Conservation (phyloP, 2,797 vertebrate genomes). For the Etheostoma nigrum region DNA sequence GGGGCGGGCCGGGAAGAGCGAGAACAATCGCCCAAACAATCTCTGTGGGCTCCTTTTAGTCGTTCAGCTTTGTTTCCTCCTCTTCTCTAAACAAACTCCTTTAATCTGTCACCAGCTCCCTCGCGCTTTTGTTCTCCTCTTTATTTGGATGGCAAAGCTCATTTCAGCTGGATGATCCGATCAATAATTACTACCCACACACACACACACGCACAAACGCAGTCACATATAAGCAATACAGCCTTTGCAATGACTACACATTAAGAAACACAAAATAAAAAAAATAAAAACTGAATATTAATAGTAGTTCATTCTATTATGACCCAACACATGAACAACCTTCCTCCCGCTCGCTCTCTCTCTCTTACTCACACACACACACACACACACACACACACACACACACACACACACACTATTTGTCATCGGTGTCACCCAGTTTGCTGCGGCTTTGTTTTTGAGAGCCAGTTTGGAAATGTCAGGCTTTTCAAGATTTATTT, state of each 20-base stretch:
- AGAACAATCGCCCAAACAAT: slow-evolving; percentile 67
- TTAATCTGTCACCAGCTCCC: slow-evolving; percentile 71
- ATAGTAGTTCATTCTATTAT: slow-evolving; percentile 12
- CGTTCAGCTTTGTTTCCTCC: slow-evolving; percentile 62
- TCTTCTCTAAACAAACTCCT: slow-evolving; percentile 64
- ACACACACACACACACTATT: slow-evolving; percentile 45
- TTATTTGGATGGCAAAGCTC: slow-evolving; percentile 73
- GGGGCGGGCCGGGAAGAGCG: slow-evolving; percentile 39
- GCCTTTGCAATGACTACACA: slow-evolving; percentile 31
- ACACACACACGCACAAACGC: slow-evolving; percentile 8
- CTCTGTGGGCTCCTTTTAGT: slow-evolving; percentile 72
- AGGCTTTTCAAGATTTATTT: slow-evolving; percentile 79
- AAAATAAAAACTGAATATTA: too few species aligned
- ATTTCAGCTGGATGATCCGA: slow-evolving; percentile 74
- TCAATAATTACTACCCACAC: slow-evolving; percentile 72
- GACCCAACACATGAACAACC: slow-evolving; percentile 3
- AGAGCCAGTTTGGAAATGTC: slow-evolving; percentile 81
- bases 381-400: slow-evolving; percentile 9
- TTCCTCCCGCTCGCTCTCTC: not conserved
- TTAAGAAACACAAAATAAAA: slow-evolving; percentile 10
- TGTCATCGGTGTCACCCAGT: slow-evolving; percentile 67
- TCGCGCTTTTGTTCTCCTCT: slow-evolving; percentile 70
- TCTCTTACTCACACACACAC: not conserved
- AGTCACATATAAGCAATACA: slow-evolving; percentile 7
- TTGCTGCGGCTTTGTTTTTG: slow-evolving; percentile 73